These are phyloP conservation scores for Datnioides undecimradiatus DNA, from an alignment of 2,113 vertebrate species.

Conservation along the genomic window DNA sequence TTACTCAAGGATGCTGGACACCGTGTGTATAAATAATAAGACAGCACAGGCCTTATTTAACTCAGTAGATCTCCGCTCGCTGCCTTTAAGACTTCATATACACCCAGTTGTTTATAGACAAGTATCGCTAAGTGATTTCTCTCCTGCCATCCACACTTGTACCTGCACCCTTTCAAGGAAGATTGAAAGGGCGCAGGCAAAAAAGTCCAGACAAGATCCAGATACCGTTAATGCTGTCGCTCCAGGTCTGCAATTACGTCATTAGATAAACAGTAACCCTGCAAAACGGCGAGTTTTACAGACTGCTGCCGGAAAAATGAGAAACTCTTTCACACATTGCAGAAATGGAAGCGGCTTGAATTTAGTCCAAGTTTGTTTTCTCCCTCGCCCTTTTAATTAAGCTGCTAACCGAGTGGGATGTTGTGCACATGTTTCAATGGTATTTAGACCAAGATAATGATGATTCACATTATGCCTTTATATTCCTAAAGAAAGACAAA, in stretches of 20 bases:
- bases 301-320: neutral
- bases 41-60: constrained; percentile 43
- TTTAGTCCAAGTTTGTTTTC: constrained; percentile 18
- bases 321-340: constrained; percentile 1
- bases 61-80: constrained; percentile 41
- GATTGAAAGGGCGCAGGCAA: no score
- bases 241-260: constrained; percentile 1
- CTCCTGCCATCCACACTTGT: constrained; percentile 7
- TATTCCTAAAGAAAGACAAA: neutral
- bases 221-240: no score
- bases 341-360: constrained; percentile 1
- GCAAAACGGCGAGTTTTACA: constrained; percentile 14
- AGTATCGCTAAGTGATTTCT: constrained; percentile 30
- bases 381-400: constrained; percentile 32
- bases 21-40: constrained; percentile 66
- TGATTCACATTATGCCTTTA: constrained; percentile 19
- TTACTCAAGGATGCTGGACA: constrained; percentile 62
- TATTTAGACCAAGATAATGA: constrained; percentile 14
- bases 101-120: constrained; percentile 48
- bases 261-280: constrained; percentile 20
- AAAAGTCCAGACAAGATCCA: neutral
- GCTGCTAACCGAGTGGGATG: constrained; percentile 15
- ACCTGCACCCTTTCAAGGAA: constrained; percentile 8
- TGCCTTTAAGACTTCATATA: constrained; percentile 40
- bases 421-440: neutral